Evolutionary conservation across 1,140 invertebrate species (phyloP).

Genomic region (Drosophila tsacasi): DNA sequence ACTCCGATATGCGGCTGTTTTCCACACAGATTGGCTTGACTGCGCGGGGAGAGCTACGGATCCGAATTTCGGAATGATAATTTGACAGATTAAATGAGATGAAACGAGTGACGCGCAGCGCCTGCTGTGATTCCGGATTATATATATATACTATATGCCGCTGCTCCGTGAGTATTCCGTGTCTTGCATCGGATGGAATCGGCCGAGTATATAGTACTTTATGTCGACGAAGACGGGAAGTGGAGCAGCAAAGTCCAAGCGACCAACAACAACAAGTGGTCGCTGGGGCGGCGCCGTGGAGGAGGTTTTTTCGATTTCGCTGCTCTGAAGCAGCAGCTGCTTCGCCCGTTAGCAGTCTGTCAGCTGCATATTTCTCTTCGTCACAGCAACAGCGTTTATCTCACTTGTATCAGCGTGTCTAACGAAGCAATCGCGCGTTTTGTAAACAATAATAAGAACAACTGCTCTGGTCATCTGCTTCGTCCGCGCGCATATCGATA

Average conservation of each 20-base stretch:
- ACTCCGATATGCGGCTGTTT: neutral
- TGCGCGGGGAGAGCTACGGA: neutral
- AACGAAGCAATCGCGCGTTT: conserved; percentile 6
- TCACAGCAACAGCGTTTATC: conserved; percentile 4
- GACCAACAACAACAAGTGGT: conserved; percentile 51
- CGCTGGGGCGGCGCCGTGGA: conserved; percentile 16
- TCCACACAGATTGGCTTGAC: neutral
- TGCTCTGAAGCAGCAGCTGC: conserved; percentile 15
- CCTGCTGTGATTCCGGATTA: neutral
- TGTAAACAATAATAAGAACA: conserved; percentile 40
- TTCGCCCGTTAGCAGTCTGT: conserved; percentile 7
- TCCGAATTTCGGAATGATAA: conserved; percentile 1
- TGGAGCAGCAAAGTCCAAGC: conserved; percentile 34
- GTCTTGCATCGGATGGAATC: conserved; percentile 7
- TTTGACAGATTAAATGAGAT: conserved; percentile 16
- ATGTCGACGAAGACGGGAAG: conserved; percentile 13
- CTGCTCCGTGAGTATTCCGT: conserved; percentile 4
- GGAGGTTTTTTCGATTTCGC: neutral
- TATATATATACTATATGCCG: neutral
- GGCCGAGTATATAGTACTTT: conserved; percentile 1
- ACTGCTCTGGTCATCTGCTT: conserved; percentile 14
- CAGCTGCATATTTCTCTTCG: conserved; percentile 7
- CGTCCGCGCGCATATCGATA: conserved; percentile 7
- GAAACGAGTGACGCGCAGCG: conserved; percentile 11
- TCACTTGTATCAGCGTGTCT: conserved; percentile 11